Conservation (phyloP, 2,888 invertebrate genomes). For the Endotricha flammealis region DNA sequence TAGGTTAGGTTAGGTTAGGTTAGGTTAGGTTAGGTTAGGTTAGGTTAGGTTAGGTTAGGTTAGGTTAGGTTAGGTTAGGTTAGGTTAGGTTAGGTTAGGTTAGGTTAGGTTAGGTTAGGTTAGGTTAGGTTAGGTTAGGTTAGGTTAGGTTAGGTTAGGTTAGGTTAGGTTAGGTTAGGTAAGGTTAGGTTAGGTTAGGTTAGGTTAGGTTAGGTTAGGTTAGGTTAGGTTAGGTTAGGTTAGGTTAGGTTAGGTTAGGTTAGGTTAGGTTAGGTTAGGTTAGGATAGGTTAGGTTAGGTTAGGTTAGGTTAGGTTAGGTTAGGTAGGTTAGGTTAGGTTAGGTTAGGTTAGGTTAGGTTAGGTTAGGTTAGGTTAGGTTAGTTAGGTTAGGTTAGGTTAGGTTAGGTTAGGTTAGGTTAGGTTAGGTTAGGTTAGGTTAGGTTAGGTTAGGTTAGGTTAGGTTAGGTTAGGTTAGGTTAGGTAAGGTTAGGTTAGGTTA, state of each 20-base stretch:
- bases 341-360: constrained; percentile 21
- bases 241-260: constrained; percentile 22
- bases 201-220: constrained; percentile 14
- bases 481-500: constrained; percentile 17
- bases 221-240: constrained; percentile 22
- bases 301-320: constrained; percentile 18
- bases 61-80: constrained; percentile 16
- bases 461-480: constrained; percentile 15
- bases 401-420: constrained; percentile 14
- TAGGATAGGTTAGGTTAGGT: constrained; percentile 6
- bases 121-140: constrained; percentile 17
- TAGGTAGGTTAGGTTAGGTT: constrained; percentile 18
- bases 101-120: constrained; percentile 16
- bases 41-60: constrained; percentile 14
- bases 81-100: constrained; percentile 12
- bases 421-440: constrained; percentile 12
- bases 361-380: constrained; percentile 15
- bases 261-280: constrained; percentile 19
- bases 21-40: constrained; percentile 12
- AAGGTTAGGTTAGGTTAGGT: constrained; percentile 14
- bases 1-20: constrained; percentile 19
- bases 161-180: constrained; percentile 17
- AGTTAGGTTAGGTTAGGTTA: constrained; percentile 10
- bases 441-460: constrained; percentile 13
- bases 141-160: constrained; percentile 18